phyloP scores from a whole-genome alignment of 2,797 vertebrate species.

The Psittacula echo region DNA sequence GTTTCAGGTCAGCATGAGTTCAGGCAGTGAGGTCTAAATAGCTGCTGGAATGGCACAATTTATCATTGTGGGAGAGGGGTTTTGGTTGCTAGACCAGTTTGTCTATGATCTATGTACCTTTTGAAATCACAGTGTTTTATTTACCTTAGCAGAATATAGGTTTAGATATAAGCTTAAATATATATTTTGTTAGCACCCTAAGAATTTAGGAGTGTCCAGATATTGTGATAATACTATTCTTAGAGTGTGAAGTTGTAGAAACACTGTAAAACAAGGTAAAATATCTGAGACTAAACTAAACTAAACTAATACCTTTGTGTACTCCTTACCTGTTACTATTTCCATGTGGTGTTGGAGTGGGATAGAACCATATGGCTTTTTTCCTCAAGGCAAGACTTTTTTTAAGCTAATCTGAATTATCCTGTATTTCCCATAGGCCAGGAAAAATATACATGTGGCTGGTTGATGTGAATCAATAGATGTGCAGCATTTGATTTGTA shows the following conservation, averaged over 20 bases:
- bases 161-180: not conserved
- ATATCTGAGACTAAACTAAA: not conserved
- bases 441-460: not conserved
- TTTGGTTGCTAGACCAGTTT: constrained; percentile 28
- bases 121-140: constrained; percentile 33
- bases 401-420: not conserved
- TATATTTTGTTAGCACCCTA: not conserved
- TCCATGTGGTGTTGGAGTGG: not conserved
- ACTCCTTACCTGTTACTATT: not conserved
- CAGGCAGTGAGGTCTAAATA: constrained; percentile 35
- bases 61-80: constrained; percentile 15
- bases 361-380: not conserved
- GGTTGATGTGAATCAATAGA: not conserved
- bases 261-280: not conserved
- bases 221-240: not conserved
- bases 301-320: not conserved
- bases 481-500: not conserved
- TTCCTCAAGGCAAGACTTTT: not conserved
- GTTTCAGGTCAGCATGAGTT: constrained; percentile 16
- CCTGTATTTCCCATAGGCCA: not conserved
- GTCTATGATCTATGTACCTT: constrained; percentile 6
- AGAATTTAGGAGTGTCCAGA: not conserved
- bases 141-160: not conserved
- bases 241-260: not conserved
- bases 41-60: constrained; percentile 17